These are phyloP conservation scores for Enteromius argenteus DNA, from an alignment of 2,797 vertebrate genomes.

Conservation along the genomic window DNA sequence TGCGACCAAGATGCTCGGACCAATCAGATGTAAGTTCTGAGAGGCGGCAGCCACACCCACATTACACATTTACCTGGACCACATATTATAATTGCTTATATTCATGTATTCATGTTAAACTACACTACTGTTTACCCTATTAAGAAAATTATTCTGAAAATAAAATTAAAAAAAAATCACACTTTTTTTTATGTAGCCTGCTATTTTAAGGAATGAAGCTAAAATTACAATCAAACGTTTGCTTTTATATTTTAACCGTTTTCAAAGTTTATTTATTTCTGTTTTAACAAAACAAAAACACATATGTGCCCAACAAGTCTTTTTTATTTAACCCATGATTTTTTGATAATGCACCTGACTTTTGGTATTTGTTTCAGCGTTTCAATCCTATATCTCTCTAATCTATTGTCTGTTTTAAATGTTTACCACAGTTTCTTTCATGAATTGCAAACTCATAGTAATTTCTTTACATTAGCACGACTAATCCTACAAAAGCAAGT, in stretches of 20 bases:
- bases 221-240: background rate
- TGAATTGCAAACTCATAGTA: background rate
- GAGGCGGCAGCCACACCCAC: conserved; percentile 44
- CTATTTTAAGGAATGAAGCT: background rate
- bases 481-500: conserved; percentile 16
- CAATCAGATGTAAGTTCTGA: conserved; percentile 51
- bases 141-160: background rate
- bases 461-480: conserved; percentile 13
- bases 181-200: no score
- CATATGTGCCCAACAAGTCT: background rate
- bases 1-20: conserved; percentile 13
- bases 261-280: background rate
- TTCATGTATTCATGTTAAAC: background rate
- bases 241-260: background rate
- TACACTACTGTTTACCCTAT: background rate
- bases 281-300: background rate
- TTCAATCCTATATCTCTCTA: conserved; percentile 1
- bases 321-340: background rate
- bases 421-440: background rate
- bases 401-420: conserved; percentile 9
- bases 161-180: background rate
- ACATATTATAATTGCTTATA: background rate
- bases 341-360: background rate
- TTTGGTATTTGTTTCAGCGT: background rate
- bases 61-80: background rate